Evolutionary conservation across 2,113 vertebrate genomes (phyloP), one percentile per base, ranked within the genome.

Genomic region (Anoura caudifer): DNA sequence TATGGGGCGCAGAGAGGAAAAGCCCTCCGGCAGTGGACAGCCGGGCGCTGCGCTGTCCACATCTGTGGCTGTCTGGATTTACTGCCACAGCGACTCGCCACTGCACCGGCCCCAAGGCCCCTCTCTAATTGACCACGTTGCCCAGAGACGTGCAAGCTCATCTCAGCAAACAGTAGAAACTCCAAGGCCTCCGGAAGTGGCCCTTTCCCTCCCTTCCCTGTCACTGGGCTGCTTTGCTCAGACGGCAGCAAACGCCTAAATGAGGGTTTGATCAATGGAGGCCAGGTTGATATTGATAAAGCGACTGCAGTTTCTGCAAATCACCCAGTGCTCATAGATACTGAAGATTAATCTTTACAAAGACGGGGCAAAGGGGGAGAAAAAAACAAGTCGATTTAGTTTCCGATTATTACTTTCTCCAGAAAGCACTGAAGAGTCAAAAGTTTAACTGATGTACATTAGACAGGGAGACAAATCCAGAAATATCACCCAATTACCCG

Each of bases 381-480:
- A 13, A 89, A 90, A n/a, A 38, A n/a, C 86, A 90, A 56, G 88
- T 96, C 59, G 56, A 91, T 83, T 97, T 97, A 45, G 26, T 76
- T 95, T 83, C 92, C n/a, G 75, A 19, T 94, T 94, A 75, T 87
- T 96, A 94, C 36, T 83, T 95, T 96, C 77, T 85, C 72, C 28
- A 81, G 67, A 95, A 88, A 95, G 95, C 97, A 96, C 50, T 19
- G 84, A 93, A 93, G 95, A 98, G 89, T 87, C 52, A 3, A 79
- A 82, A 41, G 61, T 97, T 97, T 86, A 97, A 81, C 87, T 96
- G 95, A 97, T 97, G 82, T 41, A 94, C 77, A 67, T 97, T 83
- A 95, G 97, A 96, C 93, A 97, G 95, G 97, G 4, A 96, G 84
- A 69, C 91, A 96, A 82, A 96, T 65, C 19, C 95, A 97, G 96